Evolutionary conservation across 2,888 invertebrate genomes (phyloP), one percentile per base, ranked within the genome.

Genomic region (Epistrophe grossulariae): DNA sequence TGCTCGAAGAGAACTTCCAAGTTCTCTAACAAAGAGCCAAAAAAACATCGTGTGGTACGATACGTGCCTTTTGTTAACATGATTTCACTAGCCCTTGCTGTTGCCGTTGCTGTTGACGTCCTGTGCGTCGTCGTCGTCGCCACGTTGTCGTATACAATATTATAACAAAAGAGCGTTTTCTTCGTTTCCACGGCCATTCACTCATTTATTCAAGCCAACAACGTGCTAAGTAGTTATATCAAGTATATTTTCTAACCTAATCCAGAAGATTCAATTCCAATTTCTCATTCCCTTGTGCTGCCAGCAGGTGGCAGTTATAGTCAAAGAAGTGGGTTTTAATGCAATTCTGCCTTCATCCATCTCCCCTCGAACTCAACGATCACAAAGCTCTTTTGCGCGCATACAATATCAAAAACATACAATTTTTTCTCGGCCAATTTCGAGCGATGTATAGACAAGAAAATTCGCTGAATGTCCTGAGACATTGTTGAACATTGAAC

Each of bases 41-140:
- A 52, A n/a, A 2, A 5, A 6, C 43, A 66, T 28, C 45, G 19
- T 68, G 17, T 19, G 6, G 45, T 48, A 15, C 5, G 28, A 8
- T 77, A 84, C 84, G 84, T 85, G 84, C 81, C 81, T 52, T 72
- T 77, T 85, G 80, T 81, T 81, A 81, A 71, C 81, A 81, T 50
- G 68, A 73, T 73, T 73, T 80, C 50, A 57, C 55, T 68, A 66
- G 68, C 68, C 70, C 7, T 62, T 31, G 57, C 2, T n/a, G 24
- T 24, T 24, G 24, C 24, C 24, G 24, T 24, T 24, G 24, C 24
- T 24, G 1, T 24, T 24, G 24, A 24, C 24, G 24, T 24, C 24
- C 24, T 24, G 24, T 24, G 24, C 17, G 59, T 60, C 35, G 62
- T 55, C 8, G 55, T 15, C 8, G 38, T 40, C 8, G 60, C 11